These are phyloP conservation scores for Recurvirostra avosetta DNA, from an alignment of 2,113 vertebrate species.

Conservation along the genomic window DNA sequence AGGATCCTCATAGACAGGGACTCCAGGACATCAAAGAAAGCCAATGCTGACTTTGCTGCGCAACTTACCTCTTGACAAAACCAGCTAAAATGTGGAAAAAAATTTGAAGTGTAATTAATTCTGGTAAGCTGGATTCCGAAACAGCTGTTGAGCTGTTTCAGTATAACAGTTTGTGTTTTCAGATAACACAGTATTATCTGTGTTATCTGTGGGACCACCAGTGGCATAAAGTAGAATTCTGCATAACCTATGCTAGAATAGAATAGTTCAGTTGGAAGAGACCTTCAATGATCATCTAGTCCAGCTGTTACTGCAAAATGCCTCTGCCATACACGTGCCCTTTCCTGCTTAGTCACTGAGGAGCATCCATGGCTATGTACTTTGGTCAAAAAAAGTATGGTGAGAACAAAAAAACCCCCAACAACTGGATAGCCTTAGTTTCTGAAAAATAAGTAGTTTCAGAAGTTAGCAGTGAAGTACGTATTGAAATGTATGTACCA, in stretches of 20 bases:
- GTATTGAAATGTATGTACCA: not conserved
- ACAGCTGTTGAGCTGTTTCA: not conserved
- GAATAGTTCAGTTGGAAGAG: not conserved
- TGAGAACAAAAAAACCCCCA: not conserved
- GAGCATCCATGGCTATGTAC: not conserved
- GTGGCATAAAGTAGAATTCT: not conserved
- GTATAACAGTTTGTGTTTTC: no score
- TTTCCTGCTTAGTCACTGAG: not conserved
- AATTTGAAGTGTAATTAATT: not conserved
- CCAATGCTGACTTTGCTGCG: not conserved
- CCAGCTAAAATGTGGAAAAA: not conserved
- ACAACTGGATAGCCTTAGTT: not conserved
- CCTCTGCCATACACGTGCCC: fast-evolving
- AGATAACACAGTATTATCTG: not conserved
- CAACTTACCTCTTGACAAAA: not conserved
- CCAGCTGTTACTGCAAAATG: not conserved
- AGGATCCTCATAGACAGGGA: not conserved
- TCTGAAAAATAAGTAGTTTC: not conserved
- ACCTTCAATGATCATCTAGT: not conserved
- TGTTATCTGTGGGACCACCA: not conserved
- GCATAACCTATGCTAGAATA: not conserved
- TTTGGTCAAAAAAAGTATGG: not conserved
- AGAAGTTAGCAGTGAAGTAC: not conserved
- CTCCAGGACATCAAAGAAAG: not conserved
- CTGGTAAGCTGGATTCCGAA: not conserved